These are phyloP conservation scores for Agrilus cyanescens DNA, from an alignment of 2,888 invertebrate genomes.

Conservation along the genomic window DNA sequence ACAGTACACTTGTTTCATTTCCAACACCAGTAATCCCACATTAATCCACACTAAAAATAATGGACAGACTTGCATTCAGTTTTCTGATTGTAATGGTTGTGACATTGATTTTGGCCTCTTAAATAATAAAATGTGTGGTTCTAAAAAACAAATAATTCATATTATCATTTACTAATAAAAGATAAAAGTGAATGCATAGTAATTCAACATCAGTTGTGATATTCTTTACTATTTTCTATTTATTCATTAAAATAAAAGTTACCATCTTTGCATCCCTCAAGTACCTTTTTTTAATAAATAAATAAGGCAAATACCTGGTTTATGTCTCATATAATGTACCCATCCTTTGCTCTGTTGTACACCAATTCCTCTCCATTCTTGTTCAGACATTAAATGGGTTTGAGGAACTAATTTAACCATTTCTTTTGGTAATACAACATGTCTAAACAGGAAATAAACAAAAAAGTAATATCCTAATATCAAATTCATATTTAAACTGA, in stretches of 20 bases:
- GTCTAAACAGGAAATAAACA: constrained; percentile 46
- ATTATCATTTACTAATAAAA: not conserved
- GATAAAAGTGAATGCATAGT: not conserved
- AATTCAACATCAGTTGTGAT: too few relatives aligned
- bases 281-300: not conserved
- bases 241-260: too few relatives aligned
- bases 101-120: constrained; percentile 54
- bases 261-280: not conserved
- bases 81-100: constrained; percentile 21
- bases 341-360: constrained; percentile 95
- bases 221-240: too few relatives aligned
- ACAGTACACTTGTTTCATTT: not conserved
- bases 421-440: constrained; percentile 89
- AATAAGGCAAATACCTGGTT: constrained; percentile 58
- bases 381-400: constrained; percentile 85
- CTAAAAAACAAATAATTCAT: constrained; percentile 40
- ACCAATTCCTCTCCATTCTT: constrained; percentile 89
- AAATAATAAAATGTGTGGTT: constrained; percentile 85
- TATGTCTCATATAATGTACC: constrained; percentile 94
- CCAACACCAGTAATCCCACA: not conserved
- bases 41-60: not conserved
- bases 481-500: not conserved
- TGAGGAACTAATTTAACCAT: constrained; percentile 82
- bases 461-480: not conserved
- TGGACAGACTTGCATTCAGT: constrained; percentile 2